phyloP scores from a whole-genome alignment of 1,140 invertebrate species.

The Amyelois transitella region DNA sequence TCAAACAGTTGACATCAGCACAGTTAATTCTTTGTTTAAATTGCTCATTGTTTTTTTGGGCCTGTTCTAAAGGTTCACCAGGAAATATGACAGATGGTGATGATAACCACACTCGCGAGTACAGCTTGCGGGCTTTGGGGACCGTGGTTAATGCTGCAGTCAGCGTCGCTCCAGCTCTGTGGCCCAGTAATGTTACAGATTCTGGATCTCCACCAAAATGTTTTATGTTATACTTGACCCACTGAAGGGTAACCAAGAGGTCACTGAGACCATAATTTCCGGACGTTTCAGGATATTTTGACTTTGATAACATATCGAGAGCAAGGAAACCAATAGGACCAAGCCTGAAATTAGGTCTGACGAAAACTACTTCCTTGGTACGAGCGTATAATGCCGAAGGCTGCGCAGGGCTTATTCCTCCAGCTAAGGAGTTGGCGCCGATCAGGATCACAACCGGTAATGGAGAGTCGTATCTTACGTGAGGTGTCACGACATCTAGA shows the following conservation, averaged over 20 bases:
- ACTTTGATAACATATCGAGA: conserved; percentile 79
- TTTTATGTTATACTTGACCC: conserved; percentile 87
- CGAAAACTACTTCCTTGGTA: conserved; percentile 87
- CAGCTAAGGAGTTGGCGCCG: conserved; percentile 83
- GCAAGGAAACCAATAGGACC: conserved; percentile 88
- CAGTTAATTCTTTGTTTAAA: conserved; percentile 77
- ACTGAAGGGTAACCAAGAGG: conserved; percentile 83
- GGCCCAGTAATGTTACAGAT: conserved; percentile 86
- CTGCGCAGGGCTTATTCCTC: conserved; percentile 80
- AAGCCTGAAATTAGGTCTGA: conserved; percentile 86
- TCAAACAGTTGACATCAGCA: conserved; percentile 76
- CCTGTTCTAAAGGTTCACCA: conserved; percentile 75
- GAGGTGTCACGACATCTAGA: conserved; percentile 84
- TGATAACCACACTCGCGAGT: conserved; percentile 82
- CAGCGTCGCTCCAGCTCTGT: conserved; percentile 85
- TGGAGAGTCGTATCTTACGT: conserved; percentile 82
- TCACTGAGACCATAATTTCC: conserved; percentile 93
- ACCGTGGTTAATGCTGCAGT: conserved; percentile 78
- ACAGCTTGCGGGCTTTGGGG: conserved; percentile 76
- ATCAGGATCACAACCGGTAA: conserved; percentile 88
- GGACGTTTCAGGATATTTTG: conserved; percentile 82
- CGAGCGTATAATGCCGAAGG: conserved; percentile 80
- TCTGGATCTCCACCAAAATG: conserved; percentile 88
- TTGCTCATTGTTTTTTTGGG: conserved; percentile 76
- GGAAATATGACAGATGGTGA: conserved; percentile 83